These are phyloP conservation scores for Ecdyonurus torrentis DNA, from an alignment of 2,888 invertebrate species.

Conservation along the genomic window DNA sequence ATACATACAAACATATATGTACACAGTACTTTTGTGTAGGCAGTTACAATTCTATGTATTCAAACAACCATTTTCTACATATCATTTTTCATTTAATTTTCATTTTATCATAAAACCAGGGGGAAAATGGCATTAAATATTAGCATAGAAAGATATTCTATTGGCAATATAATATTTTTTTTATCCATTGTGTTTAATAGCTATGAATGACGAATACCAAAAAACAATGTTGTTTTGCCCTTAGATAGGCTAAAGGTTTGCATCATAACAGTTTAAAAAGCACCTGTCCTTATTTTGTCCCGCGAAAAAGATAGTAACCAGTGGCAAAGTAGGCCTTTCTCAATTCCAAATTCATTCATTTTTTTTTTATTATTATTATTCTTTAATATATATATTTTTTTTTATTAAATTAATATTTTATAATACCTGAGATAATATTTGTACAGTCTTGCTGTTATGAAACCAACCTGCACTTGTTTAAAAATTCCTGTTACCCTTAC, in stretches of 20 bases:
- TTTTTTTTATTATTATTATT: background rate
- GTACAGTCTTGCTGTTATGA: background rate
- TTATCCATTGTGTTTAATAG: background rate
- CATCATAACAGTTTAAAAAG: conserved; percentile 10
- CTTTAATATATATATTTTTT: background rate
- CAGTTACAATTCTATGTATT: no score
- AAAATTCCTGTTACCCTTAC: background rate
- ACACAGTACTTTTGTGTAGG: no score
- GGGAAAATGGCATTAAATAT: background rate
- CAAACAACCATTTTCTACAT: no score
- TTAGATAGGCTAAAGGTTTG: conserved; percentile 7
- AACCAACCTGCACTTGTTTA: background rate
- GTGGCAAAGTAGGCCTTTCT: background rate
- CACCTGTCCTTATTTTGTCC: background rate
- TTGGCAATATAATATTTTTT: conserved; percentile 2
- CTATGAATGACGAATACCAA: conserved; percentile 2
- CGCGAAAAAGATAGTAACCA: background rate
- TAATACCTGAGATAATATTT: background rate
- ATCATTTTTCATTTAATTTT: no score
- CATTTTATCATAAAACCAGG: no score
- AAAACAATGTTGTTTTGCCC: background rate
- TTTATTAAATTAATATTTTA: background rate
- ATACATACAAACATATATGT: no score
- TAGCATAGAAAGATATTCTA: background rate
- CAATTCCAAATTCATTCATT: background rate